Evolutionary conservation across 2,113 vertebrate genomes (phyloP), one percentile per base, ranked within the genome.

Genomic region (Condylura cristata): DNA sequence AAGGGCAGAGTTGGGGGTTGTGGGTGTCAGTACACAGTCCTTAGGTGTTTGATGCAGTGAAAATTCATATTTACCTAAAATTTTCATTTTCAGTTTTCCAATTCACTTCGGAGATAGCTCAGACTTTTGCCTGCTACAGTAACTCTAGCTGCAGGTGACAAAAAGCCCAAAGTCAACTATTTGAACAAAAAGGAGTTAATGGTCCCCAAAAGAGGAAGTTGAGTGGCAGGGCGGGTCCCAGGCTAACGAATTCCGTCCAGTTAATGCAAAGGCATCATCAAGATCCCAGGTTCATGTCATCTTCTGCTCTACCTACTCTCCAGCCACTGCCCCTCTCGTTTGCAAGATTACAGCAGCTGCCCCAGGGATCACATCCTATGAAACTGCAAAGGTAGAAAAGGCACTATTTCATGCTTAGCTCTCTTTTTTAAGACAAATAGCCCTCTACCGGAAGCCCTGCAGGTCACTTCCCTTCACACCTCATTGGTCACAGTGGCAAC

Each of bases 381-480:
- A 46, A 20, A 16, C 72, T 83, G 75, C 86, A 44, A 26, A 68
- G 78, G 56, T 17, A 44, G 65, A 48, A 32, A 82, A 24, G 17
- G 22, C 26, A 26, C 37, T 4, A 0, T 28, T 61, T 88, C 28
- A 46, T 13, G 32, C 34, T 44, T 30, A 18, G 32, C 8, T 53
- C 34, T 80, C 20, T 78, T 80, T 80, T 88, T 81, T 80, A 71
- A 90, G 78, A 90, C 71, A 70, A 78, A 66, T 3, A 17, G 56
- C 26, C 46, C 14, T 41, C 63, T 30, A 70, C 48, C 22, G 46
- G 88, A 61, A 14, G 60, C 44, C 34, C 48, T 2, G 1, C 30
- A 30, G 13, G 86, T 61, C 17, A 65, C 53, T 70, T 48, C 26
- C n/a, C 48, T 9, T 66, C n/a, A 22, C 44, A 32, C 12, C 37